phyloP scores from a whole-genome alignment of 92 coral and sea anemone genomes.

The Phenganax marumi region DNA sequence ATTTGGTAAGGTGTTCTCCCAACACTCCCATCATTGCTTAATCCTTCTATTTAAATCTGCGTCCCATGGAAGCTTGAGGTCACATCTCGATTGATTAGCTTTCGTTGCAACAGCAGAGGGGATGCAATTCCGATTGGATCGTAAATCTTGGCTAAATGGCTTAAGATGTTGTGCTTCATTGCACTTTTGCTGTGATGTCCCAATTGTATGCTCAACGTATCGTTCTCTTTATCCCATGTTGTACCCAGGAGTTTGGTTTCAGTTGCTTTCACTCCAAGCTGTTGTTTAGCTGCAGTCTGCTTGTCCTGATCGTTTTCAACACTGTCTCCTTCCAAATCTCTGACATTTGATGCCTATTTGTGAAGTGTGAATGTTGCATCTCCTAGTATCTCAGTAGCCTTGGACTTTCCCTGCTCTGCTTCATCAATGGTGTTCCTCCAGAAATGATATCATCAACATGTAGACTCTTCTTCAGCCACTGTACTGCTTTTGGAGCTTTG shows the following conservation, averaged over 20 bases:
- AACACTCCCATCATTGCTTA: neutral
- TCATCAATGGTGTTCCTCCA: neutral
- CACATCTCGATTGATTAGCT: neutral
- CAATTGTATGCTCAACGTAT: neutral
- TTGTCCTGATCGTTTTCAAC: neutral
- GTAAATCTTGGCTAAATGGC: neutral
- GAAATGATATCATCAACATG: neutral
- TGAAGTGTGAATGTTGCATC: neutral
- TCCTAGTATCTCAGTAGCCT: neutral
- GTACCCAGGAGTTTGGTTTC: slow-evolving; percentile 1
- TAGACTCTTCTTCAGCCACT: neutral
- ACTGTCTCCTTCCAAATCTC: too few relatives aligned
- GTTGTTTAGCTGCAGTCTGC: neutral
- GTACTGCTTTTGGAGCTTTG: neutral
- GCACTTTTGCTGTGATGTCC: neutral
- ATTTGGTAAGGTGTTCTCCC: neutral
- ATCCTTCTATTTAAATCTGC: neutral
- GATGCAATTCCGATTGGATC: neutral
- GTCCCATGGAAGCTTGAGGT: neutral
- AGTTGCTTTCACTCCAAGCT: neutral
- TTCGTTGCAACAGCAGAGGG: neutral
- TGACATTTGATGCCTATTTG: neutral
- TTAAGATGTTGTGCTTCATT: neutral
- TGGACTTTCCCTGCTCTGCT: neutral
- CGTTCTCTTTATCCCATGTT: neutral